These are phyloP conservation scores for Centruroides vittatus DNA, from an alignment of 1,140 invertebrate genomes.

Conservation along the genomic window DNA sequence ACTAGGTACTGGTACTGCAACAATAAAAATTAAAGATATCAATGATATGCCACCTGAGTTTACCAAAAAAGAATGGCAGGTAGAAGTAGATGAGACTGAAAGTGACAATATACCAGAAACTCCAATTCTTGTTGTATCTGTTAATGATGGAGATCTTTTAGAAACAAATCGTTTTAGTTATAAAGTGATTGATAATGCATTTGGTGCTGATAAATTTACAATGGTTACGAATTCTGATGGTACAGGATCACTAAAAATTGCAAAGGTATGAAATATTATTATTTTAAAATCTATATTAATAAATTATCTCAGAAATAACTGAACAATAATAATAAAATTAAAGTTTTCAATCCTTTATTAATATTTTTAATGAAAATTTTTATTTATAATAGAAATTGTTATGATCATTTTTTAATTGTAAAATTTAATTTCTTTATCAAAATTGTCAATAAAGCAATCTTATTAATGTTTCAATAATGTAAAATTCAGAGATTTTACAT, in stretches of 20 bases:
- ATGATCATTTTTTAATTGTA: too few relatives aligned
- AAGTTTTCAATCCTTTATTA: too few relatives aligned
- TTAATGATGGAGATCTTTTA: slow-evolving; percentile 70
- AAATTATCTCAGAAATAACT: too few relatives aligned
- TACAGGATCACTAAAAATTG: slow-evolving; percentile 85
- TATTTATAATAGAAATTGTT: too few relatives aligned
- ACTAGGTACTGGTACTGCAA: slow-evolving; percentile 22
- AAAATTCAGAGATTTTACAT: too few relatives aligned
- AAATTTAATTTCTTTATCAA: too few relatives aligned
- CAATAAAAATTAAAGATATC: slow-evolving; percentile 24
- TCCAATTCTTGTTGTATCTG: slow-evolving; percentile 83
- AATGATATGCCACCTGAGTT: slow-evolving; percentile 77
- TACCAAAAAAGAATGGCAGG: slow-evolving; percentile 90
- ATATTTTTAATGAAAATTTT: too few relatives aligned
- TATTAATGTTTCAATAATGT: too few relatives aligned
- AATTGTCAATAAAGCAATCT: too few relatives aligned
- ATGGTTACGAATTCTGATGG: slow-evolving; percentile 94
- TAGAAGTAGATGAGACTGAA: slow-evolving; percentile 93
- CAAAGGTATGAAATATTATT: slow-evolving; percentile 38
- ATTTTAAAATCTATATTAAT: too few relatives aligned
- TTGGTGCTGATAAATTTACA: slow-evolving; percentile 89
- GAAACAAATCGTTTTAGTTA: slow-evolving; percentile 95
- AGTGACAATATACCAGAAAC: slow-evolving; percentile 83
- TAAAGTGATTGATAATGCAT: slow-evolving; percentile 84
- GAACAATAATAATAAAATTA: too few relatives aligned